Conservation (phyloP, 1,140 invertebrate genomes). For the Papilio glaucus region DNA sequence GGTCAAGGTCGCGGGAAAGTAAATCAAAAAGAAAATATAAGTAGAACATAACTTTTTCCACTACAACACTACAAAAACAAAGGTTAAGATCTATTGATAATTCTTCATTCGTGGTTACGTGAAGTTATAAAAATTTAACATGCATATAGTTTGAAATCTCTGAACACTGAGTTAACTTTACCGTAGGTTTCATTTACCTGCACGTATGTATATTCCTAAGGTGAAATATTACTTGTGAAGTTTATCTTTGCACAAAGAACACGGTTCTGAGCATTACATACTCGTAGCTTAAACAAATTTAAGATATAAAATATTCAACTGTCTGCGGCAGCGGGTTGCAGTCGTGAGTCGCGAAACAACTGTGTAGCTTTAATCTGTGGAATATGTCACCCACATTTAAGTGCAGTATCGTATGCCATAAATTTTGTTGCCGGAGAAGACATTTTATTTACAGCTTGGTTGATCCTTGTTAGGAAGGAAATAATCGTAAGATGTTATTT, state of each 20-base stretch:
- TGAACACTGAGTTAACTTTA: neutral
- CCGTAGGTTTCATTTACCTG: neutral
- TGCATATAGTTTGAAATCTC: too few species aligned
- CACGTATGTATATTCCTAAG: neutral
- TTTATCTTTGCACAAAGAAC: neutral
- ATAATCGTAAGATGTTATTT: neutral
- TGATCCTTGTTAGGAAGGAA: neutral
- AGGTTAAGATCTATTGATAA: too few species aligned
- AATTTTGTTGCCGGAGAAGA: neutral
- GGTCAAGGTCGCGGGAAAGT: too few species aligned
- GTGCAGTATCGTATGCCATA: conserved; percentile 1
- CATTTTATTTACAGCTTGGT: conserved; percentile 2
- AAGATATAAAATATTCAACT: conserved; percentile 22
- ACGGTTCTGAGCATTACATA: neutral
- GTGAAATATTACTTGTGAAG: neutral
- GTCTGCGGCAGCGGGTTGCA: conserved; percentile 9
- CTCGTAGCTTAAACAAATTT: conserved; percentile 35
- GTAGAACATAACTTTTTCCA: too few species aligned
- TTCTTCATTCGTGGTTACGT: too few species aligned
- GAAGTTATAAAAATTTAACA: too few species aligned
- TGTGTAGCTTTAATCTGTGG: conserved; percentile 27
- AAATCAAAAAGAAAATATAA: too few species aligned
- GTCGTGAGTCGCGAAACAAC: conserved; percentile 10
- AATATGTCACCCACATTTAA: conserved; percentile 35
- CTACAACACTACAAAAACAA: too few species aligned